These are phyloP conservation scores for Ceyx melanurus DNA, from an alignment of 2,113 vertebrate species.

Conservation along the genomic window DNA sequence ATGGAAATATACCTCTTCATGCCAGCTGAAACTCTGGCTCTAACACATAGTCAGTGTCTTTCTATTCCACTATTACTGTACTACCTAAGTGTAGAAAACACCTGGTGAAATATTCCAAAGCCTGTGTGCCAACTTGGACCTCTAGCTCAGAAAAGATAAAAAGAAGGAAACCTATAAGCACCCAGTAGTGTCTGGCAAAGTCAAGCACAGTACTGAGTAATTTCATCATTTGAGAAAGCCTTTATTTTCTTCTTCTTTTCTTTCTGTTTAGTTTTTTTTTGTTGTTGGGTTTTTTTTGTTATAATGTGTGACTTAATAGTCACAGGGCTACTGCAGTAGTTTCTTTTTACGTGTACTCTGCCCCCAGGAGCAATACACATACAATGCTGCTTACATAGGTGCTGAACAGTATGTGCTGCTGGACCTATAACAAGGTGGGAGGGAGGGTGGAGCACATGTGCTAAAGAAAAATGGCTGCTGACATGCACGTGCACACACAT, in stretches of 20 bases:
- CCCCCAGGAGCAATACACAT: not conserved
- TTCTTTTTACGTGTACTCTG: not conserved
- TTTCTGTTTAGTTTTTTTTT: too few species aligned
- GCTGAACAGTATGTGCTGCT: not conserved
- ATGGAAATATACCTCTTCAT: not conserved
- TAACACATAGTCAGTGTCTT: not conserved
- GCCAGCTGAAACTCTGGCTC: slow-evolving; percentile 1
- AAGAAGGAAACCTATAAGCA: not conserved
- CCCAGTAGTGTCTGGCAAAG: not conserved
- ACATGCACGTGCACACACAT: not conserved
- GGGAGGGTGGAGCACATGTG: not conserved
- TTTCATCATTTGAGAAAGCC: not conserved
- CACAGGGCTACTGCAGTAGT: not conserved
- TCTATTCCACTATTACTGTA: not conserved
- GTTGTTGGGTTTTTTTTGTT: not conserved
- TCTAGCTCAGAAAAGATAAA: not conserved
- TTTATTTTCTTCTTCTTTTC: not conserved
- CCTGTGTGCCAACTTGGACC: not conserved
- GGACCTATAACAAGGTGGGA: not conserved
- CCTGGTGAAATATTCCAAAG: not conserved
- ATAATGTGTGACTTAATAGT: not conserved
- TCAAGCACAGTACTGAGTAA: not conserved
- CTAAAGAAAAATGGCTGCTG: not conserved
- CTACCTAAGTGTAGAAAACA: not conserved
- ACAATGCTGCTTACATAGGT: not conserved